Conservation (phyloP, 23 tunicate species). For the Clavelina lepadiformis region DNA sequence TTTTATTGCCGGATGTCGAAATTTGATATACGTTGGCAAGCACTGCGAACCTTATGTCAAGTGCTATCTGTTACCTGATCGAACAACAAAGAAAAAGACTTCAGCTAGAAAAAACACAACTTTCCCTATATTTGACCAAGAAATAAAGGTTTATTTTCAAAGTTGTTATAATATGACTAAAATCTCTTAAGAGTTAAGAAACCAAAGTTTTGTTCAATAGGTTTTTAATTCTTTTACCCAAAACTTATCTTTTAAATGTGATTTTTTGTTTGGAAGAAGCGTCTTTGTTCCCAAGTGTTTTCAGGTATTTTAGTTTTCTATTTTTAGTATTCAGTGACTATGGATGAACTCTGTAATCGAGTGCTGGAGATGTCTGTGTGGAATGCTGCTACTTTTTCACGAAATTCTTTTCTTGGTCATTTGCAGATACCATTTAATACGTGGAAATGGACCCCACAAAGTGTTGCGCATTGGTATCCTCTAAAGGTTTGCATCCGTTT, state of each 20-base stretch:
- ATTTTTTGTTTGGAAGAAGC: neutral
- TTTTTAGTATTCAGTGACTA: slow-evolving; percentile 48
- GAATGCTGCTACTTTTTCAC: slow-evolving; percentile 56
- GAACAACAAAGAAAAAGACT: slow-evolving; percentile 41
- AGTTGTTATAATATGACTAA: neutral
- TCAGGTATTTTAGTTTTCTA: neutral
- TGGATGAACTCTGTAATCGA: slow-evolving; percentile 42
- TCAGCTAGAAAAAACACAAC: slow-evolving; percentile 32
- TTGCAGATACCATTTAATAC: slow-evolving; percentile 39
- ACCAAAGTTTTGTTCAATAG: neutral
- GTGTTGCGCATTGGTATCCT: slow-evolving; percentile 47
- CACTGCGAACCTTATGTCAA: slow-evolving; percentile 58
- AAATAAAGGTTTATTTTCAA: slow-evolving; percentile 7
- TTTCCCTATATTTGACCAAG: slow-evolving; percentile 35
- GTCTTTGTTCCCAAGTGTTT: neutral
- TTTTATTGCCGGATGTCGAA: slow-evolving; percentile 43
- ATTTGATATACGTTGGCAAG: slow-evolving; percentile 30
- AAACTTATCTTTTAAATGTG: neutral
- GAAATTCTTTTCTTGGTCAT: slow-evolving; percentile 54
- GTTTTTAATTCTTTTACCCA: neutral
- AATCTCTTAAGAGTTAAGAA: too few relatives aligned
- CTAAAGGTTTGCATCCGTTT: slow-evolving; percentile 30
- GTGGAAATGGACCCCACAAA: slow-evolving; percentile 48
- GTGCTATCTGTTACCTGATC: slow-evolving; percentile 56
- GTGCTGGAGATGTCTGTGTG: slow-evolving; percentile 52